Base-by-base conservation (phyloP, 2,113 vertebrate species). In the Xenopus borealis region DNA sequence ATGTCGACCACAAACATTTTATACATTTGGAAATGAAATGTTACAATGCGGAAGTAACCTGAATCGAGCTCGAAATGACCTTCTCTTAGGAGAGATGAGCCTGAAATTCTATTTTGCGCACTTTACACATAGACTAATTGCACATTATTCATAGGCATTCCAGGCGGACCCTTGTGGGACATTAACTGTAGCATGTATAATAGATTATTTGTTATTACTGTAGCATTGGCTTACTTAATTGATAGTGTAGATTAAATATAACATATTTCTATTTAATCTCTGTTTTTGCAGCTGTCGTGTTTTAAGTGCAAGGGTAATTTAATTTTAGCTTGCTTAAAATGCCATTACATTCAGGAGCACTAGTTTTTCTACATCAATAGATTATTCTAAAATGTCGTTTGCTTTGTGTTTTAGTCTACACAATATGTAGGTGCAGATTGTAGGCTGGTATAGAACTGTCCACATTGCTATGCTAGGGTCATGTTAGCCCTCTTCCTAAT, bases 91-190 rank as follows among this genome's bases (percentile, higher is more conserved):
- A 59, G 69, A 45, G 30, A 46, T 40, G 18, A 46, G 20, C 18
- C 45, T 44, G 9, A 23, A 61, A 61, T 71, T n/a, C 6, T 18
- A n/a, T 58, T 62, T 59, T 19, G 7, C 61, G 55, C 52, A 59
- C 55, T 68, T 59, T 61, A 46, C 8, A 46, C n/a, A 20, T 62
- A 47, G 57, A 40, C 18, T 71, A 71, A 71, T 71, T 71, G 69
- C 57, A 17, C 61, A 61, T 71, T 71, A 61, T 62, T 71, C 5
- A 44, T 30, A 61, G 50, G 55, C 40, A 71, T 14, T 61, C n/a
- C 11, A 10, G 30, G 61, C 45, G 4, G 9, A 71, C 57, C 69
- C 57, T 47, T 23, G 7, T 17, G 69, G 30, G 69, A 46, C 44
- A 67, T 18, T 67, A 9, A 50, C 27, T 67, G 45, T 45, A 23